Percentiles rank a stretch among this genome's conserved stretches.
Evolutionary conservation across 2,113 vertebrate genomes (phyloP).

Genomic region (Cheilinus undulatus): DNA sequence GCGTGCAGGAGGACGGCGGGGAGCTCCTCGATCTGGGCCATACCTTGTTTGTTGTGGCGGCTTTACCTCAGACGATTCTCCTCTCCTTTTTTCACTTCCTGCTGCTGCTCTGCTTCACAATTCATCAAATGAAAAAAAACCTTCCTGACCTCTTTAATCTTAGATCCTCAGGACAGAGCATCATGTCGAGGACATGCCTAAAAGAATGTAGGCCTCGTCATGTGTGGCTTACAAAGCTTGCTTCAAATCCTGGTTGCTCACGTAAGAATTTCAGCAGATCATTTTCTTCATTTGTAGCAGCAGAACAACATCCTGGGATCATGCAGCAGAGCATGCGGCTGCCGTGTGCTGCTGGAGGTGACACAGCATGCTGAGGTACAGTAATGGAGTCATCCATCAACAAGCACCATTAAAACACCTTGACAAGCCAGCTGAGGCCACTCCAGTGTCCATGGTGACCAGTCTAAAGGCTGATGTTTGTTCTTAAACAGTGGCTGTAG

Average conservation of each 20-base stretch:
- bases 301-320: slow-evolving; percentile 60
- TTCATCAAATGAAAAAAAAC: slow-evolving; percentile 65
- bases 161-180: slow-evolving; percentile 39
- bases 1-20: slow-evolving; percentile 68
- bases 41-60: slow-evolving; percentile 64
- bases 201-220: slow-evolving; percentile 47
- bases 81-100: slow-evolving; percentile 40
- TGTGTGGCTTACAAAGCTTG: slow-evolving; percentile 44
- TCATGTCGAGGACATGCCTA: slow-evolving; percentile 30
- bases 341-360: slow-evolving; percentile 77
- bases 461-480: slow-evolving; percentile 63
- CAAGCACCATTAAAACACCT: slow-evolving; percentile 74
- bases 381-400: slow-evolving; percentile 84
- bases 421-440: slow-evolving; percentile 77
- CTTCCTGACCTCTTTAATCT: slow-evolving; percentile 61
- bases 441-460: slow-evolving; percentile 70
- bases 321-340: slow-evolving; percentile 30
- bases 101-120: slow-evolving; percentile 39
- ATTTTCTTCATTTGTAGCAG: slow-evolving; percentile 71
- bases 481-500: slow-evolving; percentile 52
- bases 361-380: slow-evolving; percentile 74
- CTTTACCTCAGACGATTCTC: slow-evolving; percentile 46
- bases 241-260: slow-evolving; percentile 43
- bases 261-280: slow-evolving; percentile 64
- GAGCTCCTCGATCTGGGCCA: slow-evolving; percentile 72